These are phyloP conservation scores for Zhuqinia jingwanae DNA, from an alignment of 2,888 invertebrate species.

Conservation along the genomic window DNA sequence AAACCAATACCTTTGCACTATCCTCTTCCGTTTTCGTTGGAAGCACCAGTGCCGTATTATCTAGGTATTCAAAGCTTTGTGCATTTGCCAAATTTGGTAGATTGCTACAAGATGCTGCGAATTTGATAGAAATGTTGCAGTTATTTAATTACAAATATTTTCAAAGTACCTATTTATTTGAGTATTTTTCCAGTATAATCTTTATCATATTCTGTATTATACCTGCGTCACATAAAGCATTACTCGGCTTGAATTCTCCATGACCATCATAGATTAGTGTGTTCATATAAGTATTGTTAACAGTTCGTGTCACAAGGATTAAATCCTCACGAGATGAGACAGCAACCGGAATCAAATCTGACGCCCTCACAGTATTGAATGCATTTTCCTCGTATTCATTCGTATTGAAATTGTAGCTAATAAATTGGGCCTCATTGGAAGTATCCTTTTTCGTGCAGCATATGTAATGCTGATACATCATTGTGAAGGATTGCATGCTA, in stretches of 20 bases:
- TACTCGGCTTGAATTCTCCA: conserved; percentile 42
- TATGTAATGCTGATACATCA: conserved; percentile 72
- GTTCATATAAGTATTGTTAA: conserved; percentile 27
- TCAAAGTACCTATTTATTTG: too few relatives aligned
- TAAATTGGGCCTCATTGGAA: conserved; percentile 54
- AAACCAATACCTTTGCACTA: conserved; percentile 37
- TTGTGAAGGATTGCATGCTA: conserved; percentile 66
- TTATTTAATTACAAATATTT: too few relatives aligned
- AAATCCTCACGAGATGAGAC: conserved; percentile 71
- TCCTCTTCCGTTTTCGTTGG: conserved; percentile 44
- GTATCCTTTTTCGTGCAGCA: conserved; percentile 48
- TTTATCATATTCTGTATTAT: too few relatives aligned
- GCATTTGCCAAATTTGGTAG: conserved; percentile 52
- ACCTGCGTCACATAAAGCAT: conserved; percentile 47
- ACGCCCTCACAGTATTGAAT: conserved; percentile 49
- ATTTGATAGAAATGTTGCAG: too few relatives aligned
- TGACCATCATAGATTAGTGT: conserved; percentile 69
- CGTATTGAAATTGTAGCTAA: conserved; percentile 66
- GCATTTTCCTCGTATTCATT: conserved; percentile 57
- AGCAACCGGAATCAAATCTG: conserved; percentile 58
- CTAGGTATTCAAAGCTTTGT: conserved; percentile 56
- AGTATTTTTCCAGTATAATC: neutral
- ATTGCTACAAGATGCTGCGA: conserved; percentile 49
- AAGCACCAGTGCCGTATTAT: conserved; percentile 58
- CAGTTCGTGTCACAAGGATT: conserved; percentile 54